These are phyloP conservation scores for Rhopalosiphum maidis DNA, from an alignment of 1,140 invertebrate species.

Conservation along the genomic window DNA sequence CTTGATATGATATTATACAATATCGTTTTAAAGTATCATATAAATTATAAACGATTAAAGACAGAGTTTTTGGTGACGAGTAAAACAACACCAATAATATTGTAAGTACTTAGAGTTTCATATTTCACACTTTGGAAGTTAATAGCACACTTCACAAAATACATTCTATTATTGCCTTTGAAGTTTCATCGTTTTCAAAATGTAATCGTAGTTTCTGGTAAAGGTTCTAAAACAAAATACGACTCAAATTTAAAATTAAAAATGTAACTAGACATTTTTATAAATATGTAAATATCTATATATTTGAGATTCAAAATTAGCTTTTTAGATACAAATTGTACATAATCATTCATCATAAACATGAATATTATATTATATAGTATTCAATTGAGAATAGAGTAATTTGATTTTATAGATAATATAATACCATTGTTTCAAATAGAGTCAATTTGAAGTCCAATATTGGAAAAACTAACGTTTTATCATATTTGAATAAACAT, in stretches of 20 bases:
- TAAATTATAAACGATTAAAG: not conserved
- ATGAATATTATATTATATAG: not conserved
- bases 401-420: not conserved
- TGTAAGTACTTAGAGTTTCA: conserved; percentile 13
- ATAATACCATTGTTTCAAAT: not conserved
- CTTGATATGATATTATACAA: not conserved
- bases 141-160: not conserved
- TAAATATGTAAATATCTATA: not conserved
- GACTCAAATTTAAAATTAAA: not conserved
- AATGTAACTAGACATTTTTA: not conserved
- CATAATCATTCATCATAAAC: not conserved
- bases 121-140: not conserved
- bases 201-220: not conserved
- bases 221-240: not conserved
- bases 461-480: not conserved
- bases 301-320: not conserved
- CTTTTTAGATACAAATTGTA: not conserved
- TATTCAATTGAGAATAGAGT: not conserved
- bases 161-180: not conserved
- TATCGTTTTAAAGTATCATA: not conserved
- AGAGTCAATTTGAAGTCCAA: not conserved
- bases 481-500: not conserved
- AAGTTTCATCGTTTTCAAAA: not conserved
- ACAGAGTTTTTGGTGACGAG: not conserved
- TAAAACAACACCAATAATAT: conserved; percentile 34